Base-by-base conservation (phyloP, 2,113 vertebrate genomes). In the Alosa alosa region DNA sequence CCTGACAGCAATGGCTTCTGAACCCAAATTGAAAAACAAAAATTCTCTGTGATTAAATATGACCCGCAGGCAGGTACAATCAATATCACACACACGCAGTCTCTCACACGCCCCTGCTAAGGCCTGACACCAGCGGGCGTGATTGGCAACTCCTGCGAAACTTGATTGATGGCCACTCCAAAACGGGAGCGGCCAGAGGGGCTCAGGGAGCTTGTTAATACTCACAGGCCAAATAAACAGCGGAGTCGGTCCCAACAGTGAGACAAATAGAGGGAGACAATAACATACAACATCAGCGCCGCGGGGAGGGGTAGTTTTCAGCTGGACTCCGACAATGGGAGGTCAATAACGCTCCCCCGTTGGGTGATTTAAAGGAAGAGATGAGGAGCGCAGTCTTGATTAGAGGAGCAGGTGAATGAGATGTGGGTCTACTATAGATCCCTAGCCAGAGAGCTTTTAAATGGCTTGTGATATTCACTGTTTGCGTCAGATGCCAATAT, bases 191-290 rank as follows among this genome's bases (percentile, higher is more conserved):
- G 45, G 31, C 68, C n/a, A 82, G 31, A 31, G 84, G 13, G 84
- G 68, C 81, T 86, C 46, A 83, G 52, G 68, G 47, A 75, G 44
- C 47, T 52, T 78, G 86, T 44, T 82, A 83, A 39, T 83, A 86
- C 83, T 85, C 55, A 90, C 20, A 46, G 50, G 82, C n/a, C 82
- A 84, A 85, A 86, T 86, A 86, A 88, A 85, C 72, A 84, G 83
- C 3, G 18, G 84, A 75, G 68, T 20, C 9, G 31, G 68, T 85
- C 68, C 82, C 36, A 82, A 18, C 83, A 82, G 78, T 46, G 72
- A 55, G 36, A 36, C 15, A 86, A 82, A 85, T 55, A 72, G 47
- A 39, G 46, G 44, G 84, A 57, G 81, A 64, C 68, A 11, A 15
- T 82, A 89, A 84, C 36, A 82, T 78, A 81, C 3, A 81, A 50